Percentiles rank a stretch among this genome's conserved stretches.
Evolutionary conservation across 2,888 invertebrate species (phyloP).

Genomic region (Xanthorhoe designata): DNA sequence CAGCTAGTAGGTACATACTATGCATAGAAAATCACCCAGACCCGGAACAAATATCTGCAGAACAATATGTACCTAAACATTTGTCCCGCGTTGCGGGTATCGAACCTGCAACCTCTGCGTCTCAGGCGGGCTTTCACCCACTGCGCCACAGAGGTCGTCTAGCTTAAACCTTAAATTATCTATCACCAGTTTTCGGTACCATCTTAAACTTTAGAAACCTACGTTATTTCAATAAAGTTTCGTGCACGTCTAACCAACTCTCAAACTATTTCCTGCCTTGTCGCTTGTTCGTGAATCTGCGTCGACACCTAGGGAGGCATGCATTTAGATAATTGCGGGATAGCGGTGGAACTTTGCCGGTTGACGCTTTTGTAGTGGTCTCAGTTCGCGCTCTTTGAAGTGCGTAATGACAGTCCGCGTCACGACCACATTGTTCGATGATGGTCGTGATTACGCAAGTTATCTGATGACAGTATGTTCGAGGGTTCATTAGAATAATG

Average conservation of each 20-base stretch:
- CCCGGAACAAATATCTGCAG: no score
- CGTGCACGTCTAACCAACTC: conserved; percentile 3
- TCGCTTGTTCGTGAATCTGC: conserved; percentile 47
- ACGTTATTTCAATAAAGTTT: conserved; percentile 1
- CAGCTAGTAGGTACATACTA: no score
- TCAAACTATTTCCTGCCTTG: conserved; percentile 39
- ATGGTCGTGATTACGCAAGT: conserved; percentile 36
- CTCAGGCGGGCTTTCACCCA: no score
- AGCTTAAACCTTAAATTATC: neutral
- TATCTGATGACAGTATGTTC: conserved; percentile 48
- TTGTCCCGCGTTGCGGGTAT: no score
- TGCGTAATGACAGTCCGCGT: conserved; percentile 67
- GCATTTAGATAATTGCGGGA: conserved; percentile 82
- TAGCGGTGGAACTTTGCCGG: conserved; percentile 69
- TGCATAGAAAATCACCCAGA: no score
- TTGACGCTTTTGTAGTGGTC: conserved; percentile 66
- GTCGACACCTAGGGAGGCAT: conserved; percentile 61
- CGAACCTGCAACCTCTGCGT: no score
- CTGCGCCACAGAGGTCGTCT: no score
- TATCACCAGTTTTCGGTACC: neutral
- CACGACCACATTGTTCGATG: conserved; percentile 65
- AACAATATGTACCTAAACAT: no score
- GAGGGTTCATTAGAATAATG: conserved; percentile 61
- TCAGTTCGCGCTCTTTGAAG: conserved; percentile 69
- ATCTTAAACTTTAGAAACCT: neutral